Conservation (phyloP, 2,797 vertebrate species). For the Nannoperca obscura region DNA sequence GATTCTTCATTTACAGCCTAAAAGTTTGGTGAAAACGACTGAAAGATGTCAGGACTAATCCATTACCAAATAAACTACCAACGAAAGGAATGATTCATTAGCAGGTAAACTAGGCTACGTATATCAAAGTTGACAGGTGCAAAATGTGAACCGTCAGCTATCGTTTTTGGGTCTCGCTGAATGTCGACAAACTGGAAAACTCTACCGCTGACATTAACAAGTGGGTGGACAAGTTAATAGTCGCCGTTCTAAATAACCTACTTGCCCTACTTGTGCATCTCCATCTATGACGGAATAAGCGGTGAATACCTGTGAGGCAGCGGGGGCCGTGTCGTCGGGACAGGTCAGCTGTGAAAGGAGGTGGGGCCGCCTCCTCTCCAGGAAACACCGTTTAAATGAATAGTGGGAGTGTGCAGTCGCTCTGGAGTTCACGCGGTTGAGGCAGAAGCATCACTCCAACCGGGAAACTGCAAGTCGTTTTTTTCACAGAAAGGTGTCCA, state of each 20-base stretch:
- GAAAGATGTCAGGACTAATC: background rate
- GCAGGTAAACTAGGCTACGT: no score
- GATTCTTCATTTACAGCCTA: background rate
- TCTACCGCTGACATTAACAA: background rate
- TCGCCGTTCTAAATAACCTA: no score
- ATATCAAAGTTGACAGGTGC: background rate
- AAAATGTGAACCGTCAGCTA: background rate
- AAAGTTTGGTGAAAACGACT: background rate
- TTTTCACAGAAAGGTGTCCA: slow-evolving; percentile 12
- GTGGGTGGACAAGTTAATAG: background rate
- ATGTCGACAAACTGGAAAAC: background rate
- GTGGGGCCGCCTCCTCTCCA: slow-evolving; percentile 52
- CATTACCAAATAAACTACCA: background rate
- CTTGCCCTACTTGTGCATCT: no score
- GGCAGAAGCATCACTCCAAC: slow-evolving; percentile 50
- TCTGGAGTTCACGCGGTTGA: slow-evolving; percentile 38
- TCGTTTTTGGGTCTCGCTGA: background rate
- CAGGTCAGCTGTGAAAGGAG: slow-evolving; percentile 40
- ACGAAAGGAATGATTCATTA: background rate
- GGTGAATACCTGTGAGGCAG: slow-evolving; percentile 23
- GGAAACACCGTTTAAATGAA: slow-evolving; percentile 68
- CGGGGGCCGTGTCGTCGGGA: background rate
- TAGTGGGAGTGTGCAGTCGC: slow-evolving; percentile 47
- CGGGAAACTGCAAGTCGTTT: slow-evolving; percentile 12
- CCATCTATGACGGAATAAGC: background rate